phyloP scores from a whole-genome alignment of 2,113 vertebrate genomes.

The Martes martes region DNA sequence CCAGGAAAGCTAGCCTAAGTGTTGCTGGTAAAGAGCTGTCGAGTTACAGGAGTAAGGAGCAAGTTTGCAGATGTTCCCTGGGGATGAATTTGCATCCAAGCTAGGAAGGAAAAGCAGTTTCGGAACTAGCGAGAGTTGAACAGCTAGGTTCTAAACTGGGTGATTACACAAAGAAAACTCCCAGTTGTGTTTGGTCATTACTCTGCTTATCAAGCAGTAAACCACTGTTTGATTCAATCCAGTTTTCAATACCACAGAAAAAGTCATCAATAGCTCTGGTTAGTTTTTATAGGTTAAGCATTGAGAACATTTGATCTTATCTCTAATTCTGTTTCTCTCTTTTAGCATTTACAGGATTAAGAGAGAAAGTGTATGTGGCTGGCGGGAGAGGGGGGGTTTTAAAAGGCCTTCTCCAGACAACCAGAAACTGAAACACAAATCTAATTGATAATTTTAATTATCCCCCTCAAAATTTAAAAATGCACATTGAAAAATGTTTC shows the following conservation, averaged over 20 bases:
- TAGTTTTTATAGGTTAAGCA: slow-evolving; percentile 71
- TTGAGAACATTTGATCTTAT: slow-evolving; percentile 62
- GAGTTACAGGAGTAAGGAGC: background rate
- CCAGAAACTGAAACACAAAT: slow-evolving; percentile 66
- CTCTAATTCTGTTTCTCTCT: slow-evolving; percentile 33
- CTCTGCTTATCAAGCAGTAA: slow-evolving; percentile 5
- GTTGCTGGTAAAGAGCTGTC: background rate
- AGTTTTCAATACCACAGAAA: slow-evolving; percentile 61
- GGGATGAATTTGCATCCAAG: background rate
- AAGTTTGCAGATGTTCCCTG: background rate
- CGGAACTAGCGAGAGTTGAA: background rate
- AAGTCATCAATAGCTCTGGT: slow-evolving; percentile 60
- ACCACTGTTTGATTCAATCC: slow-evolving; percentile 36
- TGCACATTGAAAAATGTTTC: slow-evolving; percentile 52
- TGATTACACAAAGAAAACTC: background rate
- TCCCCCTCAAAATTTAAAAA: slow-evolving; percentile 24
- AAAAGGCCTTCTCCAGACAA: slow-evolving; percentile 44
- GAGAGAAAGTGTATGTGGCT: background rate
- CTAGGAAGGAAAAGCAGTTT: background rate
- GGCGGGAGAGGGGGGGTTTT: background rate
- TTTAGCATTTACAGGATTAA: slow-evolving; percentile 46
- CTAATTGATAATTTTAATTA: slow-evolving; percentile 65
- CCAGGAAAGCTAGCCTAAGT: background rate
- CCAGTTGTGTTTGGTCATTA: slow-evolving; percentile 52
- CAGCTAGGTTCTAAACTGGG: background rate